phyloP scores from a whole-genome alignment of 1,140 invertebrate species.

The Listronotus oregonensis region DNA sequence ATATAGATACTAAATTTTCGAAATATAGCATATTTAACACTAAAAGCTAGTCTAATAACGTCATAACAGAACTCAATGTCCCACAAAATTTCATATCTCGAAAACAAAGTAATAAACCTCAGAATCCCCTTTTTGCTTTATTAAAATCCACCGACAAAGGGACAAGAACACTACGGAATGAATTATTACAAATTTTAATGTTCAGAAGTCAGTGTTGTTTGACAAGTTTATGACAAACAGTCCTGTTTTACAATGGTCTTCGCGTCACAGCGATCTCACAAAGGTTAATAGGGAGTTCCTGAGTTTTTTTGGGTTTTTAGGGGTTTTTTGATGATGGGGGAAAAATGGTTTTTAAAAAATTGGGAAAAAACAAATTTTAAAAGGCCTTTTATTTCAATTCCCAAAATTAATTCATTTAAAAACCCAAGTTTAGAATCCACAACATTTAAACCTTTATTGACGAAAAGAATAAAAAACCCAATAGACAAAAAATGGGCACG shows the following conservation, averaged over 20 bases:
- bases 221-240: conserved; percentile 33
- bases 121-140: background rate
- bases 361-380: too few relatives aligned
- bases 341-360: too few relatives aligned
- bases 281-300: conserved; percentile 6
- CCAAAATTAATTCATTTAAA: too few relatives aligned
- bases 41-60: too few relatives aligned
- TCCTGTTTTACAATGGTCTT: conserved; percentile 21
- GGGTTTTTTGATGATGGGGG: too few relatives aligned
- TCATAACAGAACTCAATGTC: background rate
- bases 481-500: too few relatives aligned
- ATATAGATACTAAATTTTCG: too few relatives aligned
- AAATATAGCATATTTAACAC: too few relatives aligned
- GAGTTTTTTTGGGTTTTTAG: background rate
- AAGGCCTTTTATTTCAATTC: too few relatives aligned
- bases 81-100: conserved; percentile 2
- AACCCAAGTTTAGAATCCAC: too few relatives aligned
- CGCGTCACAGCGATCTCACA: background rate
- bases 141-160: conserved; percentile 17
- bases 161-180: conserved; percentile 10
- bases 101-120: background rate
- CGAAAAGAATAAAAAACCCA: too few relatives aligned
- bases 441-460: too few relatives aligned
- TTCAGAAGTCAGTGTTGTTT: conserved; percentile 18
- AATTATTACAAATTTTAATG: conserved; percentile 34